Conservation (phyloP, 2,888 invertebrate genomes). For the Tineola bisselliella region DNA sequence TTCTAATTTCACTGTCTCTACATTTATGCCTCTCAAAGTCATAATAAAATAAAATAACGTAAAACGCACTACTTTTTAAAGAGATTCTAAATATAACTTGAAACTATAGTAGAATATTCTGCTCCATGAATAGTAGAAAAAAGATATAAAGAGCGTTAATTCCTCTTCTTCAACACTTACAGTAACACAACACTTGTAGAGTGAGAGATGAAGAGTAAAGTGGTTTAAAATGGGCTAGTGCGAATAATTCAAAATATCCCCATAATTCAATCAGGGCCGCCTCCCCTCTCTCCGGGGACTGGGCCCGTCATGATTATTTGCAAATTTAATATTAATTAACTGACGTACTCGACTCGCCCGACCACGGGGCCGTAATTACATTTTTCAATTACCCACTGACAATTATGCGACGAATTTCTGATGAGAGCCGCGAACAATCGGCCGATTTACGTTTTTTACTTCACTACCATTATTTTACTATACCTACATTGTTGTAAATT, state of each 20-base stretch:
- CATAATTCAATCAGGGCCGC: conserved; percentile 60
- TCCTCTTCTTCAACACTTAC: too few species aligned
- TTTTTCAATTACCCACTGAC: conserved; percentile 66
- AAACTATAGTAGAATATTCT: too few species aligned
- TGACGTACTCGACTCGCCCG: conserved; percentile 47
- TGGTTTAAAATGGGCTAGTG: conserved; percentile 6
- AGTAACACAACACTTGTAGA: neutral
- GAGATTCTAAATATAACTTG: too few species aligned
- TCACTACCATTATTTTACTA: too few species aligned
- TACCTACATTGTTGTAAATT: too few species aligned
- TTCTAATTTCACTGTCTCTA: too few species aligned
- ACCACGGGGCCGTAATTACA: conserved; percentile 45
- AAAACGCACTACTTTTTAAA: too few species aligned
- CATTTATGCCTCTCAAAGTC: too few species aligned
- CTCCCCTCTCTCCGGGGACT: conserved; percentile 37
- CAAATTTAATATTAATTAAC: conserved; percentile 70
- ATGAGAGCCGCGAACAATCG: neutral
- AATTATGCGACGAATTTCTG: conserved; percentile 55
- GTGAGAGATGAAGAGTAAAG: neutral
- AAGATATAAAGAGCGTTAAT: too few species aligned
- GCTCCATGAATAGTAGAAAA: too few species aligned
- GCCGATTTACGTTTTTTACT: too few species aligned
- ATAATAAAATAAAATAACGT: too few species aligned
- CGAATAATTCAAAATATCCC: conserved; percentile 57
- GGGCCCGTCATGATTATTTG: conserved; percentile 51